Conservation (phyloP, 2,888 invertebrate species). For the Patella pellucida region DNA sequence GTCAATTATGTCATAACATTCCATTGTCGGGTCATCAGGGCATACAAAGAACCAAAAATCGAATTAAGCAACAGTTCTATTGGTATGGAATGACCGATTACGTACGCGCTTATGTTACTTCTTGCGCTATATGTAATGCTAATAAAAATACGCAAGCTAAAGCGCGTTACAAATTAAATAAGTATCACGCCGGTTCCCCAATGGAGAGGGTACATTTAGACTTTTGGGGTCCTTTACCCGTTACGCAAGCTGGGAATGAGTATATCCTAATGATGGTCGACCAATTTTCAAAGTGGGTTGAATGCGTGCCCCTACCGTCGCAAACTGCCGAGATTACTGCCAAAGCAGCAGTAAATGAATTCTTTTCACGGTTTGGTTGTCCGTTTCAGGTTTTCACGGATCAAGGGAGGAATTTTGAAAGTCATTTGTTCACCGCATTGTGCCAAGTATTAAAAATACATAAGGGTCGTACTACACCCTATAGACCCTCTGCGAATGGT, state of each 20-base stretch:
- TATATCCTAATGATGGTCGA: not conserved
- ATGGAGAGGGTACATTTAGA: not conserved
- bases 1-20: not conserved
- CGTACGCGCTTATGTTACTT: not conserved
- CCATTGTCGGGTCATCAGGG: not conserved
- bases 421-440: constrained; percentile 20
- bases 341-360: no score
- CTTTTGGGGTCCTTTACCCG: not conserved
- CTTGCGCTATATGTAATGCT: not conserved
- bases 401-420: constrained; percentile 28
- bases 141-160: not conserved
- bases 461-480: constrained; percentile 26
- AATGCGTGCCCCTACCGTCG: not conserved
- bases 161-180: not conserved
- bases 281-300: not conserved
- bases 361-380: not conserved
- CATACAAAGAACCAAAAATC: not conserved
- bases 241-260: not conserved
- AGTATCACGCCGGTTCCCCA: not conserved
- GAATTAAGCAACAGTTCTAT: not conserved
- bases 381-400: not conserved
- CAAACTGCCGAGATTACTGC: no score
- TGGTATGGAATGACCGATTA: not conserved
- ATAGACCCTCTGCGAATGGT: constrained; percentile 25
- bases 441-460: constrained; percentile 26